Base-by-base conservation (phyloP, 1,140 invertebrate species). In the Periplaneta americana region DNA sequence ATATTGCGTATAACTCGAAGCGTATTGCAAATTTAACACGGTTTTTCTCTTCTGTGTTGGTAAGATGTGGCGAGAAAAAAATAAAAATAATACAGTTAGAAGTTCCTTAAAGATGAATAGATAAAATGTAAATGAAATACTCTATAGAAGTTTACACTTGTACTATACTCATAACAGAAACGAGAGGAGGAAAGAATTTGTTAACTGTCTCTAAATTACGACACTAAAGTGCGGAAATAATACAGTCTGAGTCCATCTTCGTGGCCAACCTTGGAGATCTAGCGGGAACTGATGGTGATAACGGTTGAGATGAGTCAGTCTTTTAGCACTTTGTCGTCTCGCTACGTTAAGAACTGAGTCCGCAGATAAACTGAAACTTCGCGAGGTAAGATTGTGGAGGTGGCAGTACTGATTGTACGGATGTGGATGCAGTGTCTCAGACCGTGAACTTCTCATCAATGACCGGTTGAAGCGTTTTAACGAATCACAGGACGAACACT, bases 201-300 rank as follows among this genome's bases (percentile, higher is more conserved):
- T 28, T 66, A 66, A 22, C 22, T 9, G 48, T 66, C 48, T 66
- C 48, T 66, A 66, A 28, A 66, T 66, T 66, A 66, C 48, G 28
- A 8, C 48, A 66, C 48, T 66, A 66, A 66, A 8, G 48, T 79
- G 34, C 11, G 1, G 78, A 48, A 33, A 37, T 37, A 66, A 76
- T 39, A 80, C 79, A 84, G 83, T 84, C 82, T 84, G 83, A 80
- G 82, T 84, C 83, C 83, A 84, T 77, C 83, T 81, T 17, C 82
- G 82, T n/a, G 83, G 83, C 83, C 83, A 84, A 3, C 83, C 83
- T 80, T 84, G 83, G 8, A 84, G 79, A 80, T 84, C 82, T 76
- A 81, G 75, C 8, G 82, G 82, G 78, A 83, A 84, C 77, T 83
- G 82, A 37, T 74, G 75, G 36, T 83, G 83, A 35, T 83, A 83